Evolutionary conservation across 2,113 vertebrate genomes (phyloP), one percentile per base, ranked within the genome.

Genomic region (Anhinga rufa): DNA sequence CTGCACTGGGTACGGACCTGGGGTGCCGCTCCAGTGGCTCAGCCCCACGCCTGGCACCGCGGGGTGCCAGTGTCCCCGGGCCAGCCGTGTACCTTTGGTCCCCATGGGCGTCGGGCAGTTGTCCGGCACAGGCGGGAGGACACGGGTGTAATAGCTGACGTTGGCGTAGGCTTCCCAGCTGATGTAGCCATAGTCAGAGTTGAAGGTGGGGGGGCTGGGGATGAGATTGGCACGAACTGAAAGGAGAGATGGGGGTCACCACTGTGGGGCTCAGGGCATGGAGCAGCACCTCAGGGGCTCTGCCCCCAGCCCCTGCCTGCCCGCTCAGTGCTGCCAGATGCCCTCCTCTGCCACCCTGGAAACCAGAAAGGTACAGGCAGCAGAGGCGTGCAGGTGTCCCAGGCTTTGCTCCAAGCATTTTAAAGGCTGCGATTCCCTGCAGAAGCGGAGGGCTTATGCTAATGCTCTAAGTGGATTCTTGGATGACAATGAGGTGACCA

Each of bases 131-230:
- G 99, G 98, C 0, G 99, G 99, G 28, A 99, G 98, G 62, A 99
- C 9, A 0, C 99, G 98, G 7, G 99, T 99, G 93, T 99, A 99
- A 57, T 99, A 99, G 92, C 98, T 99, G 84, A 97, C 90, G 4
- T 99, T 99, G 98, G 98, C 97, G 71, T 99, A 99, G 28, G 99
- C 96, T 92, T 99, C 99, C 99, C 99, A 99, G 97, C 94, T 99
- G 96, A 99, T 93, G 97, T 99, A 99, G 64, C 98, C 98, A 3
- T 99, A 98, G 6, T 98, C 98, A 9, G 97, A 97, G 84, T 99
- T 99, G 97, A 98, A 99, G 26, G 99, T 99, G 6, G 99, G 99
- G 20, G 99, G 99, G 69, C 98, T 99, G 85, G 99, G 99, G 90
- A 99, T 98, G 31, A 99, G 98, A 34, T 98, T 98, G 91, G 98